phyloP scores from a whole-genome alignment of 2,888 invertebrate genomes.

The Holacanthella duospinosa region DNA sequence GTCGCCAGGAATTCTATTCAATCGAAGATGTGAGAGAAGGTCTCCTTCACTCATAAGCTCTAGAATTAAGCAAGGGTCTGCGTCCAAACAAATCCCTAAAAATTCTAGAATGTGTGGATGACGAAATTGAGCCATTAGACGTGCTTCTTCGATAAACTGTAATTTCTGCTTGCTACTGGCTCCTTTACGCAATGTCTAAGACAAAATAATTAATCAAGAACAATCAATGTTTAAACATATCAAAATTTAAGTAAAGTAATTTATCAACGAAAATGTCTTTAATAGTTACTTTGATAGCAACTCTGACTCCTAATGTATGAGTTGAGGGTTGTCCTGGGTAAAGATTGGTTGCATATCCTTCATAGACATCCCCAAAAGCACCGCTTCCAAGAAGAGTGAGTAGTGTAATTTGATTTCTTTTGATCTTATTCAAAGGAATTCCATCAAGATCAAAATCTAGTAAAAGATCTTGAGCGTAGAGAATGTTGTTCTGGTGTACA shows the following conservation, averaged over 20 bases:
- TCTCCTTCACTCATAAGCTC: conserved; percentile 98
- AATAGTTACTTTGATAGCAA: conserved; percentile 72
- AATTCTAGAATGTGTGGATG: conserved; percentile 89
- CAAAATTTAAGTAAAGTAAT: too few species aligned
- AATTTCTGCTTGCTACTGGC: conserved; percentile 79
- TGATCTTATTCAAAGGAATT: conserved; percentile 63
- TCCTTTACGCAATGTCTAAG: conserved; percentile 77
- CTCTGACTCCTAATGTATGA: conserved; percentile 46
- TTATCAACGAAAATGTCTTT: background rate
- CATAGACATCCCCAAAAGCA: conserved; percentile 94
- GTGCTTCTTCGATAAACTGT: conserved; percentile 92
- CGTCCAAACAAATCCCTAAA: conserved; percentile 87
- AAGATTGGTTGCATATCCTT: conserved; percentile 69
- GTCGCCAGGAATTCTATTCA: conserved; percentile 64
- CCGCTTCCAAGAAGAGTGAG: conserved; percentile 87
- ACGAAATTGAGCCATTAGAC: conserved; percentile 92
- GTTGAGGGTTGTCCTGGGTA: conserved; percentile 40
- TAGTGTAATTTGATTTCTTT: conserved; percentile 71
- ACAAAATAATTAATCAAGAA: background rate
- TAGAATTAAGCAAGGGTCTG: conserved; percentile 86
- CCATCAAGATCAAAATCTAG: conserved; percentile 66
- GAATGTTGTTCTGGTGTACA: conserved; percentile 69
- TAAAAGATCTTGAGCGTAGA: conserved; percentile 55
- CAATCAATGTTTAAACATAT: background rate
- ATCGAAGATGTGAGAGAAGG: conserved; percentile 75